Base-by-base conservation (phyloP, 1,140 invertebrate genomes). In the Agrypnia vestita region DNA sequence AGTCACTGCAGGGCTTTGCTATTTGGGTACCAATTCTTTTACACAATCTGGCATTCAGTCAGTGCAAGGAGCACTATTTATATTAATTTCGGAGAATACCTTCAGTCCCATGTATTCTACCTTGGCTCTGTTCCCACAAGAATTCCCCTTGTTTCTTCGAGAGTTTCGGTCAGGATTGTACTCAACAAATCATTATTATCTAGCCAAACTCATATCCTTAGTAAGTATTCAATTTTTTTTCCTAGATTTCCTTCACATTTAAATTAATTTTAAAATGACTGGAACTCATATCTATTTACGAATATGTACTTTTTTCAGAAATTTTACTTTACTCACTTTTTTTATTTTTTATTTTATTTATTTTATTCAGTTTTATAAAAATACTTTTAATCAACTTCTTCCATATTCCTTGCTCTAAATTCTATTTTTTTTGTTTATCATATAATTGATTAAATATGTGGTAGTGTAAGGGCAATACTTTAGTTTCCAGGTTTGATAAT, bases 21-120 rank as follows among this genome's bases (percentile, higher is more conserved):
- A 94, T 86, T 89, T 93, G 1, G 94, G 94, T 17, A 92, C 93
- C 3, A 91, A 92, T 11, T 84, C 86, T 1, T 85, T 93, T 0
- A 92, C 94, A 53, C 96, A 97, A 85, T 87, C 91, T 9, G 95
- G 95, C 0, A 92, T 97, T 13, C 96, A 96, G 86, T 93, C 95
- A 21, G 92, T 96, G 1, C 94, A 97, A 87, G 96, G 96, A 11
- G 93, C 93, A 0, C 86, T 97, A 1, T 97, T 96, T 85, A 93
- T 96, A 21, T 91, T 97, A 85, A 95, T 97, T 49, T 92, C 95
- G 0, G 96, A 97, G 89, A 97, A 96, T 84, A 95, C 95, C 4
- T 97, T 96, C 87, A 92, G 93, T 59, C 94, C 95, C 0, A 96
- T 97, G 94, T 97, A 97, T 85, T 93, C 94, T 0, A 94, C 95